Evolutionary conservation across 2,797 vertebrate genomes (phyloP).

Genomic region (Malurus splendens): DNA sequence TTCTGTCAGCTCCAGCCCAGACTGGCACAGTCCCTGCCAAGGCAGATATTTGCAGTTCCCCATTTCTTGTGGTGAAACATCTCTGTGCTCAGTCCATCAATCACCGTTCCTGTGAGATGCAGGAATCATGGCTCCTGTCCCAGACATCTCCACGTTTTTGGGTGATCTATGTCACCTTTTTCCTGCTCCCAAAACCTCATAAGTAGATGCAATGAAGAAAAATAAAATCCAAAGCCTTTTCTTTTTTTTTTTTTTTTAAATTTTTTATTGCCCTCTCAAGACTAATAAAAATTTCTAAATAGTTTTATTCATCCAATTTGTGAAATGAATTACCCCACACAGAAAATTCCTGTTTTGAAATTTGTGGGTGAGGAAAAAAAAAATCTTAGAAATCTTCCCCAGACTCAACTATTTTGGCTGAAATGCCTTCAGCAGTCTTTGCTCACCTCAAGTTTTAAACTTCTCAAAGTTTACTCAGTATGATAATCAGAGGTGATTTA

Average conservation of each 20-base stretch:
- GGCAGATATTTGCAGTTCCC: neutral
- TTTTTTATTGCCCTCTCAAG: neutral
- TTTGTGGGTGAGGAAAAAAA: neutral
- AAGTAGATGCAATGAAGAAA: neutral
- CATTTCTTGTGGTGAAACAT: neutral
- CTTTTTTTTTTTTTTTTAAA: no score
- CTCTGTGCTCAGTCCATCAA: neutral
- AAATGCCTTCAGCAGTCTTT: neutral
- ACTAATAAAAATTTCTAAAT: neutral
- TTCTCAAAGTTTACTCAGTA: neutral
- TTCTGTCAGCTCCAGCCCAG: neutral
- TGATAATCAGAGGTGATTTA: neutral
- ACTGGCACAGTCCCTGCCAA: neutral
- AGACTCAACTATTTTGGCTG: neutral
- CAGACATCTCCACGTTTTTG: neutral
- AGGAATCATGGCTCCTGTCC: neutral
- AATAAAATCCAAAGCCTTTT: accelerated
- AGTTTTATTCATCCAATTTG: neutral
- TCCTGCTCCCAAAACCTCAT: neutral
- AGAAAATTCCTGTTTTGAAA: neutral
- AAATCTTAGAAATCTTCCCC: neutral
- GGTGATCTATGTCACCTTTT: neutral
- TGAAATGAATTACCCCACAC: neutral
- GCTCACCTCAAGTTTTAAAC: neutral
- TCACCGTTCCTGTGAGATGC: neutral